Conservation (phyloP, 2,797 vertebrate species). For the Pipistrellus pipistrellus region DNA sequence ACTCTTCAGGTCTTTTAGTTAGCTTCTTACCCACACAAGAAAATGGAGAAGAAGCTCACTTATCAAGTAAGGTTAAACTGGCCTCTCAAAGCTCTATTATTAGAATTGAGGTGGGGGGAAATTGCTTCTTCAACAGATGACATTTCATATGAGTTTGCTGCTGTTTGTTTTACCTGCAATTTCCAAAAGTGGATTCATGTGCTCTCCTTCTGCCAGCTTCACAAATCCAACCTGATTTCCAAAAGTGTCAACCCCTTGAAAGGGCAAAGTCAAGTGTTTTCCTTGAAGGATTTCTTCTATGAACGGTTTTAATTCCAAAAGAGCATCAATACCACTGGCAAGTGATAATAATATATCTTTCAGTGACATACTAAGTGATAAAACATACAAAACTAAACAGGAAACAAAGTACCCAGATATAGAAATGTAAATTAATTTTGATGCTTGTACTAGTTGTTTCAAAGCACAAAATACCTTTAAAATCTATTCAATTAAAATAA, state of each 20-base stretch:
- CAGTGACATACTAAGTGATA: constrained; percentile 54
- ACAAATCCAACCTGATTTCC: constrained; percentile 96
- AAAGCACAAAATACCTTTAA: constrained; percentile 55
- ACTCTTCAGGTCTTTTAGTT: neutral
- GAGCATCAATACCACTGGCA: constrained; percentile 90
- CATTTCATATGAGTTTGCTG: neutral
- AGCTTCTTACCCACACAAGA: neutral
- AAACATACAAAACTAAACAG: constrained; percentile 68
- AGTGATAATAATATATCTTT: constrained; percentile 58
- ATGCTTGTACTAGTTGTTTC: constrained; percentile 34
- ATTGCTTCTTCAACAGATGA: neutral
- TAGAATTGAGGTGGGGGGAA: neutral
- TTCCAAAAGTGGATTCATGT: constrained; percentile 88
- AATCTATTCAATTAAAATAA: constrained; percentile 42
- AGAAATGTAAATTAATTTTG: constrained; percentile 37
- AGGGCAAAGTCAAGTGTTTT: constrained; percentile 92
- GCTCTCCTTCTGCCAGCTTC: constrained; percentile 91
- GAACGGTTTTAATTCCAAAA: constrained; percentile 90
- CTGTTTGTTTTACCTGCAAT: constrained; percentile 92
- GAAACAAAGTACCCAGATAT: constrained; percentile 46
- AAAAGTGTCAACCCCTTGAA: constrained; percentile 94
- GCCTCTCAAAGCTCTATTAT: neutral
- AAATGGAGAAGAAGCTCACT: neutral
- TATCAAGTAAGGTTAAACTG: neutral
- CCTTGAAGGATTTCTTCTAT: constrained; percentile 92